A percentile compares a stretch with the other conserved stretches of the same genome.
phyloP scores from a whole-genome alignment of 2,797 vertebrate genomes.

The Adrianichthys oophorus region DNA sequence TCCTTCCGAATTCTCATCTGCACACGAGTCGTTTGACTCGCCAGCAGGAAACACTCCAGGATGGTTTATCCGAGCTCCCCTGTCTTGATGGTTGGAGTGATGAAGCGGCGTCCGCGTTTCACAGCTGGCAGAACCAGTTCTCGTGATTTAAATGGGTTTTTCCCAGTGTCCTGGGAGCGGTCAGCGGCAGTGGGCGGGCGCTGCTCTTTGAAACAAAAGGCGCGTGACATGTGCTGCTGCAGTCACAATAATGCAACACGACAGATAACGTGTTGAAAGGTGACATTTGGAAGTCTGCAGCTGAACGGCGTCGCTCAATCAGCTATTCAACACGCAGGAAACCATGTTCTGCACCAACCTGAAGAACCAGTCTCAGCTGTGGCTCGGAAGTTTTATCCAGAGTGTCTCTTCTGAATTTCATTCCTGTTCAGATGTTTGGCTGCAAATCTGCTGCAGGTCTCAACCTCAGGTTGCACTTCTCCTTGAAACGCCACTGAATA shows the following conservation, averaged over 20 bases:
- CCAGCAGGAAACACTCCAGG: background rate
- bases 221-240: constrained; percentile 7
- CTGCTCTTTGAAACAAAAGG: constrained; percentile 40
- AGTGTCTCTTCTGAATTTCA: too few species aligned
- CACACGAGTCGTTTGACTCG: too few species aligned
- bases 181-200: constrained; percentile 8
- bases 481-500: too few species aligned
- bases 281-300: background rate
- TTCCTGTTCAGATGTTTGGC: too few species aligned
- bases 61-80: background rate
- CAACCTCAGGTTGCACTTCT: too few species aligned
- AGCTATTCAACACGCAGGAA: too few species aligned
- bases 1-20: too few species aligned
- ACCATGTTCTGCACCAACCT: too few species aligned
- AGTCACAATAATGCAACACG: constrained; percentile 6
- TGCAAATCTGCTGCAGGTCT: too few species aligned
- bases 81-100: constrained; percentile 4
- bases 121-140: background rate
- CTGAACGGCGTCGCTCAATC: too few species aligned
- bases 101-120: constrained; percentile 11
- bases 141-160: constrained; percentile 9
- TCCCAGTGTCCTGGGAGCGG: constrained; percentile 28
- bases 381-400: too few species aligned
- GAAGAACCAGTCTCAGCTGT: too few species aligned
- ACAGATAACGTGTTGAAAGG: background rate